Percentiles rank a stretch among this genome's conserved stretches.
These are phyloP conservation scores for Danaus melanippus DNA, from an alignment of 1,140 invertebrate species.

Conservation along the genomic window DNA sequence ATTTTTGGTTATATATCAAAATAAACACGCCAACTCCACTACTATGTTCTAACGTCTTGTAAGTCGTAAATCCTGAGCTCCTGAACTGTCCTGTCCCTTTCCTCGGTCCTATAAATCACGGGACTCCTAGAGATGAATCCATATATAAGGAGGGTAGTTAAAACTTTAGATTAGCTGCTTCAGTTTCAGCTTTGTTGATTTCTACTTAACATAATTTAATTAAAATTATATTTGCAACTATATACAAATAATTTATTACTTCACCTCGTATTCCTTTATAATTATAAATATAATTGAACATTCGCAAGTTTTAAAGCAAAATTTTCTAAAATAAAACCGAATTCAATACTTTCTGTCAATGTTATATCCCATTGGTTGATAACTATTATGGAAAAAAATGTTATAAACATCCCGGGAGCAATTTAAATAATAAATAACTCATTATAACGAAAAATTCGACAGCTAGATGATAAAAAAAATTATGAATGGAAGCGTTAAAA, in stretches of 20 bases:
- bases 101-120: conserved; percentile 40
- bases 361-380: no score
- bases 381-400: no score
- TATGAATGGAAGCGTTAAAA: conserved; percentile 23
- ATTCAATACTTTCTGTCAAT: no score
- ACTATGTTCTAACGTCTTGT: conserved; percentile 4
- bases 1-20: no score
- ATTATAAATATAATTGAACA: no score
- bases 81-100: conserved; percentile 35
- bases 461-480: not conserved
- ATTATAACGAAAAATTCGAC: conserved; percentile 18
- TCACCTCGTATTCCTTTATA: no score
- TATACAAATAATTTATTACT: no score
- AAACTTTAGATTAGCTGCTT: conserved; percentile 34
- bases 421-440: conserved; percentile 18
- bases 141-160: conserved; percentile 32
- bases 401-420: not conserved
- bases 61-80: conserved; percentile 43
- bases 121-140: conserved; percentile 32
- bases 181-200: conserved; percentile 3
- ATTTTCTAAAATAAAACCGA: no score
- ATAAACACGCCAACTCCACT: not conserved
- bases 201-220: no score
- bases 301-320: no score
- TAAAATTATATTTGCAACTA: no score